Base-by-base conservation (phyloP, 2,113 vertebrate species). In the Phyllostomus hastatus region DNA sequence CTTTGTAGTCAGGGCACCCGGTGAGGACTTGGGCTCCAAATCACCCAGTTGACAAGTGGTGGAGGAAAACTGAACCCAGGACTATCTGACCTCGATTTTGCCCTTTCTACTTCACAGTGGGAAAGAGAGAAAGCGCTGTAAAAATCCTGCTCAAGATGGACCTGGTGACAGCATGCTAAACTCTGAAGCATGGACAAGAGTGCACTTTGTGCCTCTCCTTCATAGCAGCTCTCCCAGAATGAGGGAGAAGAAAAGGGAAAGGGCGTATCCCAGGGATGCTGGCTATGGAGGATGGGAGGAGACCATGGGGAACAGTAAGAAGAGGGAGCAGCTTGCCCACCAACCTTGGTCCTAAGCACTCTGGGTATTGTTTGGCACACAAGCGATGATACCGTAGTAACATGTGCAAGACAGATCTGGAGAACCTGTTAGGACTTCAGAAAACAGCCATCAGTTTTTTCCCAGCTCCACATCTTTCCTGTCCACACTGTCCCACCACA, bases 271-370 rank as follows among this genome's bases (percentile, higher is more conserved):
- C 14, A 12, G n/a, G 9, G 64, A 17, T 43, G 24, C 31, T 3
- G 3, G 52, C 80, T 35, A 35, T 48, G 43, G 31, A 69, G 10
- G n/a, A 7, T 19, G 2, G 0, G 24, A 26, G 75, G 31, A 76
- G 31, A 82, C 0, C 1, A 10, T 10, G 41, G n/a, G 33, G 20
- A 5, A 11, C 15, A 35, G n/a, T 2, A 4, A 75, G 22, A n/a
- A 57, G 35, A 57, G 3, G 31, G 28, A 24, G 64, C 20, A 22
- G 9, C 5, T 38, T 48, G 59, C 11, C 3, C 57, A 41, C 12
- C 20, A 24, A 1, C 12, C 31, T 70, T 41, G 19, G 57, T 64
- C 28, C 15, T 94, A 19, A 33, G 33, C 43, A 83, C 82, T 48
- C 66, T 33, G 31, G 41, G 12, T 5, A 20, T 28, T n/a, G n/a